These are phyloP conservation scores for Epirrhoe alternata DNA, from an alignment of 2,888 invertebrate species.

Conservation along the genomic window DNA sequence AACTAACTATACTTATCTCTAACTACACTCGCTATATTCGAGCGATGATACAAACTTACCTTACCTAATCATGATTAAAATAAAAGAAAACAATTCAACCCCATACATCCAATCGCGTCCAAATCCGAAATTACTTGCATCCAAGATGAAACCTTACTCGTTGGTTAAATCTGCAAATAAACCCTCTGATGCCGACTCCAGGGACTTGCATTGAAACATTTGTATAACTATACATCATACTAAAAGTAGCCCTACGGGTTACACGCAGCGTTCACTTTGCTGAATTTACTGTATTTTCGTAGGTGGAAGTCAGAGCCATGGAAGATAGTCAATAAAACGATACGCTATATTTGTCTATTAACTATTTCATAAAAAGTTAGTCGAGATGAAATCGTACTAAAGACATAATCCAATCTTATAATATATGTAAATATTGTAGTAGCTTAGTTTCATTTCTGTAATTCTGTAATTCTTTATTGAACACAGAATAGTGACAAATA, in stretches of 20 bases:
- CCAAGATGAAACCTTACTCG: constrained; percentile 63
- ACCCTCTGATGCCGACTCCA: constrained; percentile 51
- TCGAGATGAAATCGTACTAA: too few species aligned
- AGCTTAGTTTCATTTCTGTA: too few species aligned
- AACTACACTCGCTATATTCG: too few species aligned
- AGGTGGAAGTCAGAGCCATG: constrained; percentile 12
- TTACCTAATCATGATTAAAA: too few species aligned
- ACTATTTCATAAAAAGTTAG: too few species aligned
- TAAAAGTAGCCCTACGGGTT: constrained; percentile 28
- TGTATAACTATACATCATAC: constrained; percentile 33
- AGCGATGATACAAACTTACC: not conserved
- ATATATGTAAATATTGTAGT: too few species aligned
- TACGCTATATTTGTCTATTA: not conserved
- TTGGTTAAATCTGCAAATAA: constrained; percentile 66
- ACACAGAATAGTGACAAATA: too few species aligned
- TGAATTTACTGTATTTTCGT: constrained; percentile 37
- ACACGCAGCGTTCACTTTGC: constrained; percentile 26
- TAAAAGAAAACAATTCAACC: not conserved
- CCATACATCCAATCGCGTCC: constrained; percentile 16
- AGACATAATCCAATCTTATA: too few species aligned
- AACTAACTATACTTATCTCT: too few species aligned
- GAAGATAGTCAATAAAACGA: constrained; percentile 2
- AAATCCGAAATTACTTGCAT: constrained; percentile 59
- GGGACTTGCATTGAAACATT: constrained; percentile 47
- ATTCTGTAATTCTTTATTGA: too few species aligned